Conservation (phyloP, 2,113 vertebrate genomes). For the Bettongia penicillata region DNA sequence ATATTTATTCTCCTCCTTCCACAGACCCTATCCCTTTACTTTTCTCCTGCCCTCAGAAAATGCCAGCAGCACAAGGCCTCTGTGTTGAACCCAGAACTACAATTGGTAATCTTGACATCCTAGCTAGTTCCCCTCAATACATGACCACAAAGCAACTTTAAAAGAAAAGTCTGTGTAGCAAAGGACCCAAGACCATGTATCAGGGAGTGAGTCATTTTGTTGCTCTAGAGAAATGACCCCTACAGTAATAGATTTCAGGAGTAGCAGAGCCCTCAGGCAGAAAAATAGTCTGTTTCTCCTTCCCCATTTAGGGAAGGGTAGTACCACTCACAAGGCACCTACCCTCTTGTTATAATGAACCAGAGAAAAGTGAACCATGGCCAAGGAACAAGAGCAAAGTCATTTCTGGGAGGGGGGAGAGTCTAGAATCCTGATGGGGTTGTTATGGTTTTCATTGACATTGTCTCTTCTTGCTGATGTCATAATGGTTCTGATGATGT, state of each 20-base stretch:
- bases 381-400: slow-evolving; percentile 52
- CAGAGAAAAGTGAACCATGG: background rate
- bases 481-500: background rate
- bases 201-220: background rate
- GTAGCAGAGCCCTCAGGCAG: background rate
- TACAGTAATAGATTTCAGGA: background rate
- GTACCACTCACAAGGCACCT: background rate
- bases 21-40: background rate
- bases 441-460: background rate
- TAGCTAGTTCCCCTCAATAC: background rate
- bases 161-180: background rate
- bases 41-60: background rate
- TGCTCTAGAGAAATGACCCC: background rate
- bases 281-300: background rate
- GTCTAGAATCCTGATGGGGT: background rate
- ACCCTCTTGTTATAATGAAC: background rate
- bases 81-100: background rate
- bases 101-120: background rate
- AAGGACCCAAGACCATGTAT: background rate
- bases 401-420: background rate
- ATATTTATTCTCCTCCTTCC: background rate
- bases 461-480: background rate
- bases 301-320: background rate
- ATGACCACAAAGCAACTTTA: background rate
- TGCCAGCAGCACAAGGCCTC: background rate